phyloP scores from a whole-genome alignment of 1,140 invertebrate species.

The Drosophila leontia region DNA sequence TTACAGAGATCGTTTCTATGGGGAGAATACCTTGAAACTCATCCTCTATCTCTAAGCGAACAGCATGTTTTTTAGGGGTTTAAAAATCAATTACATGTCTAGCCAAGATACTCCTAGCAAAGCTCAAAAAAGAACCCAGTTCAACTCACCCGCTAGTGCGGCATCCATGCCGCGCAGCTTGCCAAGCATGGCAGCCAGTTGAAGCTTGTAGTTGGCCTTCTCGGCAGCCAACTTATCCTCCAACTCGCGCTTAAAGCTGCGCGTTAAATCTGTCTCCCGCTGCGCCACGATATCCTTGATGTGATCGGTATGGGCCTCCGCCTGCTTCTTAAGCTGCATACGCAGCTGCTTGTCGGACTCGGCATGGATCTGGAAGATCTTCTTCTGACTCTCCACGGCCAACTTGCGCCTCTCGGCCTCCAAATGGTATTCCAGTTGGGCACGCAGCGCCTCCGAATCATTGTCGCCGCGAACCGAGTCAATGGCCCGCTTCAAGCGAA shows the following conservation, averaged over 20 bases:
- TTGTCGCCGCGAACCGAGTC: conserved; percentile 86
- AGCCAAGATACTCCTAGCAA: conserved; percentile 18
- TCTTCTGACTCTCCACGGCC: conserved; percentile 86
- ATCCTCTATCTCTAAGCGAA: conserved; percentile 80
- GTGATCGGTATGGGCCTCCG: conserved; percentile 93
- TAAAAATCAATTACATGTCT: conserved; percentile 28
- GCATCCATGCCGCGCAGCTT: conserved; percentile 94
- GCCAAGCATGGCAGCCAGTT: conserved; percentile 92
- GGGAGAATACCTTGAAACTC: conserved; percentile 77
- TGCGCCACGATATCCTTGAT: conserved; percentile 90
- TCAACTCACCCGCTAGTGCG: conserved; percentile 91
- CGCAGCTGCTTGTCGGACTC: conserved; percentile 90
- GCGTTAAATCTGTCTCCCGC: conserved; percentile 90
- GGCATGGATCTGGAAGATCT: conserved; percentile 87
- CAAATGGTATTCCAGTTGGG: conserved; percentile 86
- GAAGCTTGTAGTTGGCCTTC: conserved; percentile 89
- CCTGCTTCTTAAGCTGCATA: conserved; percentile 91
- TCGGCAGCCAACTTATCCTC: conserved; percentile 90
- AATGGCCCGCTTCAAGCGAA: conserved; percentile 88
- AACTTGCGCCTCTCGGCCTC: conserved; percentile 87
- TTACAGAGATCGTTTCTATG: neutral
- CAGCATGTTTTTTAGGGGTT: conserved; percentile 52
- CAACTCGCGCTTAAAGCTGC: conserved; percentile 87
- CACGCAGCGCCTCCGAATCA: conserved; percentile 84
- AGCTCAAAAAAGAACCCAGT: neutral